Conservation (phyloP, 92 coral and sea anemone species). For the Actinernus sp. region DNA sequence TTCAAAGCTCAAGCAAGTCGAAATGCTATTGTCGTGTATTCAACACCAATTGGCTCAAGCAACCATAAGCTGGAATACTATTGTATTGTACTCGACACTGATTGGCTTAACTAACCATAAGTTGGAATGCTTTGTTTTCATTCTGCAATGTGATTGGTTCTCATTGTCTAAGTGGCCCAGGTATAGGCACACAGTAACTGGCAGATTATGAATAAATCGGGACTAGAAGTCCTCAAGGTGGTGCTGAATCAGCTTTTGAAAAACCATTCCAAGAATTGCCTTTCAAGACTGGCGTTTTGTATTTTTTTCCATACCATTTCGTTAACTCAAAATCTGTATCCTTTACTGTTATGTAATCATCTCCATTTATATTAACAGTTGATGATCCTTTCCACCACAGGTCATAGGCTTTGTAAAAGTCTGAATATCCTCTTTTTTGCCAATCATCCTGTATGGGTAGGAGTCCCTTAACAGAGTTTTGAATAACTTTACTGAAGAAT, state of each 20-base stretch:
- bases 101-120: too few species aligned
- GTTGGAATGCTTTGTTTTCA: too few species aligned
- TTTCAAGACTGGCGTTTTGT: not conserved
- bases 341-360: slow-evolving; percentile 17
- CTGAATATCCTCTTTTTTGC: slow-evolving; percentile 28
- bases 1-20: too few species aligned
- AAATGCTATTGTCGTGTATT: too few species aligned
- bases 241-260: slow-evolving; percentile 48
- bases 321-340: slow-evolving; percentile 14
- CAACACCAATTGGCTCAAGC: too few species aligned
- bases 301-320: slow-evolving; percentile 34
- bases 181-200: too few species aligned
- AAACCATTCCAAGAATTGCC: slow-evolving; percentile 27
- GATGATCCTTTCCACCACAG: slow-evolving; percentile 37
- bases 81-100: too few species aligned
- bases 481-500: slow-evolving; percentile 19
- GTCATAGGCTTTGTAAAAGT: slow-evolving; percentile 19
- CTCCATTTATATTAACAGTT: slow-evolving; percentile 22
- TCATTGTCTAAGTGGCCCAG: too few species aligned
- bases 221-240: too few species aligned
- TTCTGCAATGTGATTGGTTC: too few species aligned
- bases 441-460: slow-evolving; percentile 8
- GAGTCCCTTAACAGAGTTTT: not conserved
- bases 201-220: too few species aligned
- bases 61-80: too few species aligned